A percentile compares a stretch with the other conserved stretches of the same genome.
Conservation (phyloP, 2,888 invertebrate genomes). For the Scelioninae gen. 2 region DNA sequence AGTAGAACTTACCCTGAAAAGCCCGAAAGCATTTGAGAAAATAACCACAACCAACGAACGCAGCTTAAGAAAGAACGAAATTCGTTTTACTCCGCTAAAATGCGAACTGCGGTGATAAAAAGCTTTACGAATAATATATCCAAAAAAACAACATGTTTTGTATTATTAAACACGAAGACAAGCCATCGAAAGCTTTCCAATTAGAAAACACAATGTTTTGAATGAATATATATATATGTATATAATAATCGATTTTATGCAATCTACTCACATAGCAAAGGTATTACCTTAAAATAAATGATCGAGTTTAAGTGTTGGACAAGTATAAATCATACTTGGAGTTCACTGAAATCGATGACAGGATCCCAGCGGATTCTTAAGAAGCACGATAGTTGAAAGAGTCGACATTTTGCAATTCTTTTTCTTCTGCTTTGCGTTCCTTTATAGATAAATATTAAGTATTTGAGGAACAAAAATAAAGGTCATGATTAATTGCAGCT, state of each 20-base stretch:
- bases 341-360: not conserved
- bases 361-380: conserved; percentile 11
- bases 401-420: too few species aligned
- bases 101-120: conserved; percentile 14
- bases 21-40: conserved; percentile 36
- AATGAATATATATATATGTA: not conserved
- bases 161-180: too few species aligned
- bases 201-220: not conserved
- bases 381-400: too few species aligned
- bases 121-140: not conserved
- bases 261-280: not conserved
- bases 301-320: conserved; percentile 17
- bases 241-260: conserved; percentile 1
- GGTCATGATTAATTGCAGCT: too few species aligned
- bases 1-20: conserved; percentile 20
- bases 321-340: conserved; percentile 14
- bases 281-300: conserved; percentile 12
- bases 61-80: conserved; percentile 24
- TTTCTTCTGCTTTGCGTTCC: too few species aligned
- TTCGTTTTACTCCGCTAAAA: conserved; percentile 16
- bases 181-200: not conserved
- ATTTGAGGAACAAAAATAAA: too few species aligned
- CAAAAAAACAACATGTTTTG: too few species aligned
- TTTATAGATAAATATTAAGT: too few species aligned
- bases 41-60: conserved; percentile 24